These are phyloP conservation scores for Alosa sapidissima DNA, from an alignment of 2,797 vertebrate species.

Conservation along the genomic window DNA sequence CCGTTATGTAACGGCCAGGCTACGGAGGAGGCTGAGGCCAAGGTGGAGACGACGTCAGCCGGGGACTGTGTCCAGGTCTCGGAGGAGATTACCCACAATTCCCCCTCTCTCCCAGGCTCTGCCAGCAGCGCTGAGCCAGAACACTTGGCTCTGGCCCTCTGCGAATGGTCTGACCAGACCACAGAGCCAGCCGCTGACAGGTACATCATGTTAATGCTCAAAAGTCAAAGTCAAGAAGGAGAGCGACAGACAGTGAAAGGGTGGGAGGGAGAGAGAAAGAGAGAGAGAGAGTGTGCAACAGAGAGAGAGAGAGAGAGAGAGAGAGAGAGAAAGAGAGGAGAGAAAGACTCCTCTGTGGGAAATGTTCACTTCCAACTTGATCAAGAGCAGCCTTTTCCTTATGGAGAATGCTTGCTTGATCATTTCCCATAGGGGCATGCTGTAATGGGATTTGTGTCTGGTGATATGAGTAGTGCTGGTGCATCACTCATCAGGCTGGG, in stretches of 20 bases:
- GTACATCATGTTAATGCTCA: not conserved
- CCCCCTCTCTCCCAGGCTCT: not conserved
- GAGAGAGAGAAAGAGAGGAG: not conserved
- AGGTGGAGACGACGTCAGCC: not conserved
- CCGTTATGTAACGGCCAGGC: not conserved
- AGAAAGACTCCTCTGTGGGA: not conserved
- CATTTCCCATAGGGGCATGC: too few relatives aligned
- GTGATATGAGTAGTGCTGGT: not conserved
- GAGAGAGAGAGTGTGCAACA: not conserved
- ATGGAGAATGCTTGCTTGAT: too few relatives aligned
- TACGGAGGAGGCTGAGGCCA: not conserved
- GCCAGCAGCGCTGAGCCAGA: not conserved
- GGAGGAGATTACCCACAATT: slow-evolving; percentile 4
- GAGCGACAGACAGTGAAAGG: not conserved
- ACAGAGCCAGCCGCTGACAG: not conserved
- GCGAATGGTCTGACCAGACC: not conserved
- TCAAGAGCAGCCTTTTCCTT: too few relatives aligned
- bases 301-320: not conserved
- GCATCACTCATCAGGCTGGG: not conserved
- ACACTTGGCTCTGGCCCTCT: not conserved
- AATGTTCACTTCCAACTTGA: not conserved
- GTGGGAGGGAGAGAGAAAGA: too few relatives aligned
- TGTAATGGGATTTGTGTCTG: not conserved
- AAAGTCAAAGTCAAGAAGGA: not conserved
- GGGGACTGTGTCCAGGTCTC: not conserved